Percentiles rank a stretch among this genome's conserved stretches.
Evolutionary conservation across 1,140 invertebrate genomes (phyloP).

Genomic region (Potamilus streckersoni): DNA sequence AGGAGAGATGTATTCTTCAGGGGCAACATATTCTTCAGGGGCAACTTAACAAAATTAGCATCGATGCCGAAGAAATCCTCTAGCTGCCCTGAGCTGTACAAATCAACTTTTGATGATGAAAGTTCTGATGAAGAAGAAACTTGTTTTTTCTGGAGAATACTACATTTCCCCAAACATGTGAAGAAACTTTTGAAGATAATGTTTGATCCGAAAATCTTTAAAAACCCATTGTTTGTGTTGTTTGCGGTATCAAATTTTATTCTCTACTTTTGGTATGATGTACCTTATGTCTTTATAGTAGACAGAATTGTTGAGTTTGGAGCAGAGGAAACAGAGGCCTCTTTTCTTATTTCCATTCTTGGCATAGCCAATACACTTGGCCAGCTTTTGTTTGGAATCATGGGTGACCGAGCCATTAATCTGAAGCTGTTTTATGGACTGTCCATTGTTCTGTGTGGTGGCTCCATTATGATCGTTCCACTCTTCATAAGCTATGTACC

Average conservation of each 20-base stretch:
- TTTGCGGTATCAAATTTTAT: slow-evolving; percentile 60
- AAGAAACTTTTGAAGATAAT: slow-evolving; percentile 53
- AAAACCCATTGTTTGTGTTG: slow-evolving; percentile 44
- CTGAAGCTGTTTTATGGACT: slow-evolving; percentile 57
- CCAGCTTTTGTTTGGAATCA: slow-evolving; percentile 87
- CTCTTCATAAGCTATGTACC: slow-evolving; percentile 41
- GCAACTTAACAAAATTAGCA: slow-evolving; percentile 40
- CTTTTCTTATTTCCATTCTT: slow-evolving; percentile 92
- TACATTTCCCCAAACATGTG: slow-evolving; percentile 33
- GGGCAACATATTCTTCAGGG: slow-evolving; percentile 51
- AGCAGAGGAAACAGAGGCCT: slow-evolving; percentile 76
- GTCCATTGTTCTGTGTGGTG: slow-evolving; percentile 46
- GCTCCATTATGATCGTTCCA: slow-evolving; percentile 49
- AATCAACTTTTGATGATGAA: slow-evolving; percentile 13
- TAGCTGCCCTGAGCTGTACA: slow-evolving; percentile 53
- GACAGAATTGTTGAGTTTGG: slow-evolving; percentile 54
- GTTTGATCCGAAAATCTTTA: slow-evolving; percentile 44
- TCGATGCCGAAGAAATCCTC: slow-evolving; percentile 32
- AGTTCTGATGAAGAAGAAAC: slow-evolving; percentile 22
- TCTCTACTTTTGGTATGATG: slow-evolving; percentile 60
- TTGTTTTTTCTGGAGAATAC: slow-evolving; percentile 14
- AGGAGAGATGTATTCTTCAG: slow-evolving; percentile 45
- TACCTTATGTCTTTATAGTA: slow-evolving; percentile 61
- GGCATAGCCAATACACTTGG: slow-evolving; percentile 75
- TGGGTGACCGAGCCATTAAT: slow-evolving; percentile 77